Conservation (phyloP, 2,888 invertebrate species). For the Platypus cylindrus region DNA sequence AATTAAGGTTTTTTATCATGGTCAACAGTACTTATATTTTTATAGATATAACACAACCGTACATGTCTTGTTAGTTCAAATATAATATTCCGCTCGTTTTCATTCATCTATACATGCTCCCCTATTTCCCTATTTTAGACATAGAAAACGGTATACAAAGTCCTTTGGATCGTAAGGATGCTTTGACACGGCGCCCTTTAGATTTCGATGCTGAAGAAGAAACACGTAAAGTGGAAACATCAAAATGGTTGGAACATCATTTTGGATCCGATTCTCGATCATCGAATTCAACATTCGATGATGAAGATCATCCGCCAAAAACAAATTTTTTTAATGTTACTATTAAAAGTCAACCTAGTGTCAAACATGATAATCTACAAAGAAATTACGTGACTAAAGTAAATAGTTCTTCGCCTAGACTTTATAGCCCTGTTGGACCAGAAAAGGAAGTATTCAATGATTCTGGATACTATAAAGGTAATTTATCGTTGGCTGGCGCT, state of each 20-base stretch:
- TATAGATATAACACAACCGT: too few species aligned
- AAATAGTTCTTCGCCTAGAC: constrained; percentile 28
- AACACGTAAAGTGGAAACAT: constrained; percentile 78
- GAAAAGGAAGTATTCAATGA: constrained; percentile 36
- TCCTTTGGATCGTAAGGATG: constrained; percentile 61
- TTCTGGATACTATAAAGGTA: constrained; percentile 26
- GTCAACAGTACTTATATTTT: too few species aligned
- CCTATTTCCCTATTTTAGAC: constrained; percentile 20
- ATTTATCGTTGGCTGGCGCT: constrained; percentile 1
- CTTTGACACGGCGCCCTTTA: constrained; percentile 64
- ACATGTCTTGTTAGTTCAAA: too few species aligned
- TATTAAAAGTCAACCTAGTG: constrained; percentile 52
- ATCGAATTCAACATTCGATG: constrained; percentile 54
- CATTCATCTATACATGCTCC: constrained; percentile 5
- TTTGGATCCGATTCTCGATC: constrained; percentile 78
- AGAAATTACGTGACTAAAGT: constrained; percentile 22
- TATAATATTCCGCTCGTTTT: too few species aligned
- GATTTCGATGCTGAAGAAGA: constrained; percentile 83
- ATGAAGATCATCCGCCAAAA: constrained; percentile 46
- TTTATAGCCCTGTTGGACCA: constrained; percentile 33
- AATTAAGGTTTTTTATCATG: too few species aligned
- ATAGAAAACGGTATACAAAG: constrained; percentile 22
- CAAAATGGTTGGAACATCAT: constrained; percentile 83
- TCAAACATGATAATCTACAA: constrained; percentile 27
- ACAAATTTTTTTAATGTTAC: constrained; percentile 67